Base-by-base conservation (phyloP, 2,113 vertebrate species). In the Silurus glanis region DNA sequence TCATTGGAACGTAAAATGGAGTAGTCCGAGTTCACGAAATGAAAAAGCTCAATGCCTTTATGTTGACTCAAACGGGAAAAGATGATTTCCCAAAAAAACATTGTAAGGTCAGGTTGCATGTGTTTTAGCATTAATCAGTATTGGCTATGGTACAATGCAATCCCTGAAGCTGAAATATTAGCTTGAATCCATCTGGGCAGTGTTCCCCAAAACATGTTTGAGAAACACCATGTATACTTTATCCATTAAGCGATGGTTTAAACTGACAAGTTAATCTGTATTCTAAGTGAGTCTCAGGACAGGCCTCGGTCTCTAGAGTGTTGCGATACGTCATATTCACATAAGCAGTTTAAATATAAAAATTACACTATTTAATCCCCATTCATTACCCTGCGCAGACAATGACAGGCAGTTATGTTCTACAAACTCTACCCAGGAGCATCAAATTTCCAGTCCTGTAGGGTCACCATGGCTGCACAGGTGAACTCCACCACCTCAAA, bases 331-430 rank as follows among this genome's bases (percentile, higher is more conserved):
- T 37, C 28, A 37, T 37, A 37, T 37, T 37, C 28, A 37, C 28
- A 37, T 37, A 37, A 1, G 2, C 28, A 37, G 28, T 37, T 1
- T 37, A 37, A 1, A 37, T 37, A 37, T 37, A 37, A 37, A 37
- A 37, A 37, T 37, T 2, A 55, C 58, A 47, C 25, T 83, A 79
- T 87, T 89, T 85, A 88, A 88, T 87, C 87, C 83, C 81, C n/a
- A 56, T 87, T 90, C 88, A 89, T 85, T 83, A 67, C 67, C 45
- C 62, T 37, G 82, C 79, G 72, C 83, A 66, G 76, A 84, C 85
- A 78, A 90, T 85, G 89, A 91, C 72, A 64, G 76, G 62, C 47
- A 16, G 28, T 49, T 76, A 45, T 17, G 66, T 37, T 86, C 69
- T 82, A 56, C 28, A 55, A 72, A 58, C 79, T 59, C 16, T 9